Conservation (phyloP, 2,888 invertebrate species). For the Elegia similella region DNA sequence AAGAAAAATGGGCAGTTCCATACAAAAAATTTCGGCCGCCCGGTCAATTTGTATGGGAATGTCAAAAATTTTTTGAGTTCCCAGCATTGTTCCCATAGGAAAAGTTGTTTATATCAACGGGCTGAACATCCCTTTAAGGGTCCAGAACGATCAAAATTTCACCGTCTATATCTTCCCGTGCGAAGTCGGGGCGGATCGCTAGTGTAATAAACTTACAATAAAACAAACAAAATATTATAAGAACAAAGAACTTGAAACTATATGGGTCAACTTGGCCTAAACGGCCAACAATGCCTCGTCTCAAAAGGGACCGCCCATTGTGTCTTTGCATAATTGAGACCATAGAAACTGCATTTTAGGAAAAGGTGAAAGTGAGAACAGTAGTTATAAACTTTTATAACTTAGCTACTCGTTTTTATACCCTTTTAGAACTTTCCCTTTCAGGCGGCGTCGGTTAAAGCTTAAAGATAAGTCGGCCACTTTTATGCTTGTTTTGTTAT, state of each 20-base stretch:
- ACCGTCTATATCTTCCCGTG: no score
- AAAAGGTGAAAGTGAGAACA: slow-evolving; percentile 61
- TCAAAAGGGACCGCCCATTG: slow-evolving; percentile 16
- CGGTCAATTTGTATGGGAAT: no score
- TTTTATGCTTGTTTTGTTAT: background rate
- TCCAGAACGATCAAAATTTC: no score
- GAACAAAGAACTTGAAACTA: background rate
- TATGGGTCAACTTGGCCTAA: slow-evolving; percentile 5
- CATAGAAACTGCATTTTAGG: slow-evolving; percentile 32
- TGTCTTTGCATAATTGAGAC: slow-evolving; percentile 23
- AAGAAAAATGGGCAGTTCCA: no score
- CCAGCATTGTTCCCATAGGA: no score
- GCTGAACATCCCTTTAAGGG: no score
- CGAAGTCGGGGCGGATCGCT: no score
- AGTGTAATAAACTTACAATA: background rate
- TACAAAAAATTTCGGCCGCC: no score
- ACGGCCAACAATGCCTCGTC: slow-evolving; percentile 7
- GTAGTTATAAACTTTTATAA: slow-evolving; percentile 40
- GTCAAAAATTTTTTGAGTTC: no score
- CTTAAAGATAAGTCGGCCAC: background rate
- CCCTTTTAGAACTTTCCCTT: slow-evolving; percentile 37
- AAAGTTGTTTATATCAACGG: no score
- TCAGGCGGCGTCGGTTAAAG: background rate
- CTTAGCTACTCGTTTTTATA: slow-evolving; percentile 50
- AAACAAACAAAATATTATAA: background rate